Evolutionary conservation across 2,888 invertebrate species (phyloP), one percentile per base, ranked within the genome.

Genomic region (Hyposoter didymator): DNA sequence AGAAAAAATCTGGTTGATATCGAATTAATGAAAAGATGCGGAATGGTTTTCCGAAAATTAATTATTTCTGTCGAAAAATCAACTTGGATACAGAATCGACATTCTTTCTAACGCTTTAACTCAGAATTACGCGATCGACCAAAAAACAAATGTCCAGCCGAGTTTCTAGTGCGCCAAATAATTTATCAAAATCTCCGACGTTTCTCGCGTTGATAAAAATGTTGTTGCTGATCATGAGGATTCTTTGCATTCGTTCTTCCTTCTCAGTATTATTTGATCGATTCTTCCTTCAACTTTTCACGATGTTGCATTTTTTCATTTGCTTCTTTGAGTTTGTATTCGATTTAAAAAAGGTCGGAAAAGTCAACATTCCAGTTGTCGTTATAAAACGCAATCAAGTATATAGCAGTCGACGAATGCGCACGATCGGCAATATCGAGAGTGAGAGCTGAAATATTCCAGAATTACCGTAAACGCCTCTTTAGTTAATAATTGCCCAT

Each of bases 211-310:
- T 45, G 67, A 72, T 66, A 47, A 70, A 66, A 55, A 28, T 28
- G 52, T 64, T 47, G 52, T 80, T 80, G 22, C 72, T 72, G 14
- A 12, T 55, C 8, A 28, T 35, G 55, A 39, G 67, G n/a, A n/a
- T 22, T 43, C 12, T 72, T 14, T 22, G 55, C 52, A 52, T 85
- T 74, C 28, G 14, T 35, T 55, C 66, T 19, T 64, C 35, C 62
- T 28, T 75, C 32, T 78, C 78, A 82, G 78, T 82, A 85, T 85
- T 85, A 82, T 70, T 79, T 70, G 55, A 59, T 45, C 28, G 69
- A 82, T 82, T 81, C 78, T 69, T 76, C 55, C 76, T 67, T 28
- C 19, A 49, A n/a, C 72, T 12, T 59, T 19, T 28, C 5, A 59
- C 59, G 32, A 62, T 69, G 39, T 62, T 17, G 17, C 12, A 39